Evolutionary conservation across 2,797 vertebrate genomes (phyloP), one percentile per base, ranked within the genome.

Genomic region (Cygnus olor): DNA sequence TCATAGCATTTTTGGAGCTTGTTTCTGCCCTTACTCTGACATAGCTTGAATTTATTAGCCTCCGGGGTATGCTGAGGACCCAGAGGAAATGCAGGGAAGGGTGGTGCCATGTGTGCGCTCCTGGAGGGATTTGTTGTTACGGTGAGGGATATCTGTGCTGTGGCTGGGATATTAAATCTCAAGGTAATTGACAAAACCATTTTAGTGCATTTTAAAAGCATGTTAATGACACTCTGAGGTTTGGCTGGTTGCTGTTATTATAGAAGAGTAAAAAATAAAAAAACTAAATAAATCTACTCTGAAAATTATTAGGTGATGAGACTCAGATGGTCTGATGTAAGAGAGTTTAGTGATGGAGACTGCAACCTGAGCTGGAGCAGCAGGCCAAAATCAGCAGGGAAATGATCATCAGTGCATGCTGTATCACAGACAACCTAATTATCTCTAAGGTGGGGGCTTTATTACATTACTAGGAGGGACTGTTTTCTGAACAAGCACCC

Each of bases 401-500:
- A 93, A 94, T 89, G 79, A 84, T 79, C 80, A 51, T 92, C 91
- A 40, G 82, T 96, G 77, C 88, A 89, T 94, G 82, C 77, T 96
- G 2, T 88, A 93, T 94, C 95, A 79, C 85, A 95, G 85, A 40
- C 80, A 92, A 95, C 86, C 61, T 89, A 87, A 97, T 96, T 95
- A 95, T 86, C 91, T 96, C 80, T 53, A 76, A 92, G 95, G 92
- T 94, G 92, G 87, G 80, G 87, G 80, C 58, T 91, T 96, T 95
- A 96, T 96, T 97, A 72, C 82, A 89, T 96, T 97, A 96, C 80
- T 93, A 64, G 63, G 69, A 92, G 72, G 69, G 93, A 85, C 87
- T 97, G 96, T 88, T 96, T 95, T 96, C 87, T 92, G 94, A 94
- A 85, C 77, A 92, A 93, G 92, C 70, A 94, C 69, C 94, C 82